phyloP scores from a whole-genome alignment of 2,888 invertebrate species.

The Himalopsyche tibetana region DNA sequence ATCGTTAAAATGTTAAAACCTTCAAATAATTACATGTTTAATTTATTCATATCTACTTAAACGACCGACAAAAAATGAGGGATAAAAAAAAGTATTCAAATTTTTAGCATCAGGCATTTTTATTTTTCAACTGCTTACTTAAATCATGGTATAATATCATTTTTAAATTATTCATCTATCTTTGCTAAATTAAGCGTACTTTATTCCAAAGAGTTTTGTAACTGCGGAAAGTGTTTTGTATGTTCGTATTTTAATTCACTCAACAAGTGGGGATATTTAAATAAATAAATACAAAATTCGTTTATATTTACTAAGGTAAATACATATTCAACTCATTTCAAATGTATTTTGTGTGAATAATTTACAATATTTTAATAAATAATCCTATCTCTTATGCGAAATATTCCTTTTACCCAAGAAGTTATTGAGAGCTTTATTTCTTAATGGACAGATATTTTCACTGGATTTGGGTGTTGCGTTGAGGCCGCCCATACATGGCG shows the following conservation, averaged over 20 bases:
- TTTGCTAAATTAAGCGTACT: background rate
- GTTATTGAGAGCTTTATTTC: background rate
- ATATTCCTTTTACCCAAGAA: background rate
- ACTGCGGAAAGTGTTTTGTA: background rate
- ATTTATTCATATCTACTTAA: slow-evolving; percentile 17
- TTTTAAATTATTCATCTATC: too few relatives aligned
- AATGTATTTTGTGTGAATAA: slow-evolving; percentile 1
- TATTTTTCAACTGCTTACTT: background rate
- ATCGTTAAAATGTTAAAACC: background rate
- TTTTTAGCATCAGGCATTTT: background rate
- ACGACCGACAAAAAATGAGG: background rate
- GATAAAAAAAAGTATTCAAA: background rate
- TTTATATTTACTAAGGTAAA: background rate
- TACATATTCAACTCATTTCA: background rate
- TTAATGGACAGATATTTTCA: too few relatives aligned
- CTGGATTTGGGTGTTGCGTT: too few relatives aligned
- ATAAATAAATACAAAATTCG: slow-evolving; percentile 18
- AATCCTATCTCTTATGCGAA: background rate
- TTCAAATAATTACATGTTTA: slow-evolving; percentile 3
- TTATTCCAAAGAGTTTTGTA: background rate
- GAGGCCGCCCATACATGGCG: too few relatives aligned
- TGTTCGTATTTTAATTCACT: background rate
- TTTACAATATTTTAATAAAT: background rate
- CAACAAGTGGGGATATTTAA: background rate
- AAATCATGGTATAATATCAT: too few relatives aligned